Conservation (phyloP, 2,797 vertebrate species). For the Heterohyrax brucei region DNA sequence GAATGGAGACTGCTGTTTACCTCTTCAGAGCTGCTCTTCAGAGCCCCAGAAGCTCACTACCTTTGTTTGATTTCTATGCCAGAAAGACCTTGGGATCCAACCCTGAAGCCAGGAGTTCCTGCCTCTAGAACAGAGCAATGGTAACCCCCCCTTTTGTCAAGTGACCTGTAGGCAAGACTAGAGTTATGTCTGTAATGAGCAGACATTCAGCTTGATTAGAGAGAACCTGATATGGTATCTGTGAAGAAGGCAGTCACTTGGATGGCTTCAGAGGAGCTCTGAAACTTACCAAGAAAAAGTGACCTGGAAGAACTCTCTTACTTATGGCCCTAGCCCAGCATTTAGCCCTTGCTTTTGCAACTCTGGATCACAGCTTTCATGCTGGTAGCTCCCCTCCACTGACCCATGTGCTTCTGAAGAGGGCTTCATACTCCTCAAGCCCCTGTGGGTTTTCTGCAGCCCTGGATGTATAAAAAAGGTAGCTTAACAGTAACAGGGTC, state of each 20-base stretch:
- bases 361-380: neutral
- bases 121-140: neutral
- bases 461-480: neutral
- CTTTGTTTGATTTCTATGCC: neutral
- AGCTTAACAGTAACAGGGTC: neutral
- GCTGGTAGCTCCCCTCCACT: neutral
- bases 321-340: neutral
- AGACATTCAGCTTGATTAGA: neutral
- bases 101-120: neutral
- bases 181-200: neutral
- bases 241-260: neutral
- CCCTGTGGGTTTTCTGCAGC: neutral
- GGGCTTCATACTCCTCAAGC: neutral
- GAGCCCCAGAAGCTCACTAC: neutral
- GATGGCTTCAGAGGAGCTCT: neutral
- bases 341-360: neutral
- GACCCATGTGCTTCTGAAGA: neutral
- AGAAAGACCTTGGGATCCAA: neutral
- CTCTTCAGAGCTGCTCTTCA: neutral
- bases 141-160: neutral
- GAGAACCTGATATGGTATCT: too few relatives aligned
- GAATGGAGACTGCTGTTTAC: neutral
- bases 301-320: neutral
- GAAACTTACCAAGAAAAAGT: neutral
- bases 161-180: neutral